Evolutionary conservation across 1,140 invertebrate genomes (phyloP), one percentile per base, ranked within the genome.

Genomic region (Temnothorax nylanderi): DNA sequence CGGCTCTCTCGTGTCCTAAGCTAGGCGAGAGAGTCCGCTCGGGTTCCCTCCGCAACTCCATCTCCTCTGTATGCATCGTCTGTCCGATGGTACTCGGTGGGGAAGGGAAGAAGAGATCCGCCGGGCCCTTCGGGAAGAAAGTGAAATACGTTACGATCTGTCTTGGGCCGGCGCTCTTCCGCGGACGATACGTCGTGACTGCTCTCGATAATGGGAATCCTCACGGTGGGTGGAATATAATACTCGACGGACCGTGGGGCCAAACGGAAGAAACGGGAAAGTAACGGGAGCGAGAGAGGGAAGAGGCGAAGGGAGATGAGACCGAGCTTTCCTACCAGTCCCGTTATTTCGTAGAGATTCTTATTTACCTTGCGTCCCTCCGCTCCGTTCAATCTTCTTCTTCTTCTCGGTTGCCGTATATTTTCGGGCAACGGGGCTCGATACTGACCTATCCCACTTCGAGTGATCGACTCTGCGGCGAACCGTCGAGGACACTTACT

Each of bases 201-300:
- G 93, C 91, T 93, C 92, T 93, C 92, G 92, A 94, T 93, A 94
- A 94, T 94, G 92, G 92, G 92, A 94, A 94, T 94, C 92, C 91
- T 92, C 81, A 76, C 87, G 89, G 92, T 92, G 91, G 92, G 89
- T 93, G 92, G 91, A 93, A 93, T 93, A 93, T 93, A 94, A 94
- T 91, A 91, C 87, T 76, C 56, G 86, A 77, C 86, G 76, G 74
- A 85, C 18, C 89, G 86, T 60, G 90, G 88, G 87, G 89, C 44
- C 86, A 75, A 88, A 88, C 89, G 58, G 87, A 64, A 72, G 32
- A 58, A 80, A 58, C 56, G 49, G 77, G 67, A 62, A 58, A 21
- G 26, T 86, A 74, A 65, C 62, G 65, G 54, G 89, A 81, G 54
- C 67, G 71, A 82, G 64, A 37, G 56, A 37, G 56, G 54, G 58